Base-by-base conservation (phyloP, 2,888 invertebrate genomes). In the Yponomeuta plumbellus region DNA sequence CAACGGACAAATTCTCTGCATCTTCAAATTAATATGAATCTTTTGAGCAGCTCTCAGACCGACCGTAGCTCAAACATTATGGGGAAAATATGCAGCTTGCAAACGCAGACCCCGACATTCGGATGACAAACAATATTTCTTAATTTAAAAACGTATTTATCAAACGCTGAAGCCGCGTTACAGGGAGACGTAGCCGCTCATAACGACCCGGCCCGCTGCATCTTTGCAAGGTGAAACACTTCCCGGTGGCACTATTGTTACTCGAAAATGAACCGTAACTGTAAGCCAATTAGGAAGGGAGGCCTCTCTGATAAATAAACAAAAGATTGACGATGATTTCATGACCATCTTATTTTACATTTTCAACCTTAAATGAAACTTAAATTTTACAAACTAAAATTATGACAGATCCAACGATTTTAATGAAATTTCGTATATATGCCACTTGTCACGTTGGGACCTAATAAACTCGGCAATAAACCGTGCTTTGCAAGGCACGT, bases 111-210 rank as follows among this genome's bases (percentile, higher is more conserved):
- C 34, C 44, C 44, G 44, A 52, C 44, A 52, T 52, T 52, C 44
- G 23, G 52, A 64, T 64, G 64, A 62, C 62, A 62, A 22, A 64
- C 21, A 64, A 64, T 64, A 64, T 64, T 64, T 64, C 64, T 64
- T 64, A 44, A 64, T 64, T 64, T 64, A 56, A 64, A 64, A 64
- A 56, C 64, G 23, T 64, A 64, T 64, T 64, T 64, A 64, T 64
- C 64, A 64, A 64, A 64, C 11, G 23, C 56, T 23, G 64, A 26
- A 64, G 52, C 64, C 64, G 64, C 34, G 13, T 57, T 4, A 23
- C 64, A n/a, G 44, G n/a, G 39, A 64, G 64, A 64, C 64, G 64
- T 57, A 56, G 22, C 57, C 56, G 13, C 26, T 4, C 23, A 21
- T 64, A 64, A 64, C 64, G 64, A 64, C 64, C 64, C 39, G n/a